Conservation (phyloP, 2,797 vertebrate species). For the Lacerta viridis region DNA sequence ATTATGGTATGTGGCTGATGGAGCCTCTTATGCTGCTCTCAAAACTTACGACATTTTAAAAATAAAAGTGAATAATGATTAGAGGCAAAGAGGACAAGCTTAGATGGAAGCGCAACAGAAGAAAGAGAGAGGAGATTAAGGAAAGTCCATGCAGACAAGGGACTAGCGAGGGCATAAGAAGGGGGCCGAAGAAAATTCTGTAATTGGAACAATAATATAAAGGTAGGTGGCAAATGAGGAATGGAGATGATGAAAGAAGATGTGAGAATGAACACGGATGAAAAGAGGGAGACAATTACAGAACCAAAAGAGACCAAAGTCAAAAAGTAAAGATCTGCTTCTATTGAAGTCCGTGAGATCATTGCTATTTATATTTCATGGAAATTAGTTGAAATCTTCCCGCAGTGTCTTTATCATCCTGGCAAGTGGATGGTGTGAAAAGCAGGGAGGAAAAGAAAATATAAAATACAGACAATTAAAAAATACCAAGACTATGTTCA, state of each 20-base stretch:
- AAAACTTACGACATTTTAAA: neutral
- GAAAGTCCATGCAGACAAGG: neutral
- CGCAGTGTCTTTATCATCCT: neutral
- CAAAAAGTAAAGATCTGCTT: neutral
- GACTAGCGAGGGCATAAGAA: neutral
- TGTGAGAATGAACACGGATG: neutral
- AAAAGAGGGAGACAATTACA: slow-evolving; percentile 26
- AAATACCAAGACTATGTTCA: too few relatives aligned
- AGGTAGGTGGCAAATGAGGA: neutral
- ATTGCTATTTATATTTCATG: slow-evolving; percentile 10
- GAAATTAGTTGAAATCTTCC: neutral
- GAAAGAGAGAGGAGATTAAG: neutral
- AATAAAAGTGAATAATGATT: slow-evolving; percentile 26
- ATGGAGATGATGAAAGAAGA: neutral
- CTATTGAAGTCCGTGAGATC: neutral
- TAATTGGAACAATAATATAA: slow-evolving; percentile 22
- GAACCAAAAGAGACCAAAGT: neutral
- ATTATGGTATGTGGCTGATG: neutral
- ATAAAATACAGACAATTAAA: too few relatives aligned
- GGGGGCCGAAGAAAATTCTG: slow-evolving; percentile 17
- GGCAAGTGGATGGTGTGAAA: neutral
- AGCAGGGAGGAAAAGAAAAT: too few relatives aligned
- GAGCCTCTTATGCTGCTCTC: neutral
- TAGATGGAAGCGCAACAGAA: neutral
- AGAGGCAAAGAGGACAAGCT: neutral